Conservation (phyloP, 2,113 vertebrate species). For the Clarias batrachus region DNA sequence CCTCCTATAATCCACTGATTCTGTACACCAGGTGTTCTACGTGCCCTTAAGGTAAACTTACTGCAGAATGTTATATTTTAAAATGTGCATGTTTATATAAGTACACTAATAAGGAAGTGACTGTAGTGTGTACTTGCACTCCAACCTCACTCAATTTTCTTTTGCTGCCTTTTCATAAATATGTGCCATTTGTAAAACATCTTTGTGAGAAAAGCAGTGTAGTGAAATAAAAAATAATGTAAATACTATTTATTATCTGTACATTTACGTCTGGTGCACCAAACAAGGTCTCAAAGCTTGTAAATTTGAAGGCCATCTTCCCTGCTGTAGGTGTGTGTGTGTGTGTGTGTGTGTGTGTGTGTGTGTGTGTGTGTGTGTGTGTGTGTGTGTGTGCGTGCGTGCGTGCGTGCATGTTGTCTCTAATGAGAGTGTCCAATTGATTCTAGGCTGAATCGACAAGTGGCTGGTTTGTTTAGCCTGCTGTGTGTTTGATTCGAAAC, state of each 20-base stretch:
- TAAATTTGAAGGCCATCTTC: background rate
- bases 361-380: too few species aligned
- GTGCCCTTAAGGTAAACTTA: background rate
- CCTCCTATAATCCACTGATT: background rate
- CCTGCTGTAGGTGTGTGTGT: background rate
- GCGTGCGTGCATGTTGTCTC: background rate
- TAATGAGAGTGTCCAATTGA: background rate
- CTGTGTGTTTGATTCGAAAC: slow-evolving; percentile 3
- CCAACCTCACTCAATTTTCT: background rate
- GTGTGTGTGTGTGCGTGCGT: background rate
- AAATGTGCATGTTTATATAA: background rate
- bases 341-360: too few species aligned
- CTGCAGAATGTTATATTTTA: background rate
- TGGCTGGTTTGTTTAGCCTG: too few species aligned
- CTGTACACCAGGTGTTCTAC: background rate
- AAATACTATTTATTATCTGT: background rate
- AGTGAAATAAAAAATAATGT: background rate
- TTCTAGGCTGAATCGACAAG: background rate
- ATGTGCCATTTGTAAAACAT: background rate
- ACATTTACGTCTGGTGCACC: background rate
- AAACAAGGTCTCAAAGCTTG: background rate
- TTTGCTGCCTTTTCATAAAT: background rate
- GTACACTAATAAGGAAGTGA: background rate
- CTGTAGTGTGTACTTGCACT: background rate
- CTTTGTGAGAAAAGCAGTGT: background rate